These are phyloP conservation scores for Diachasma alloeum DNA, from an alignment of 1,140 invertebrate genomes.

Conservation along the genomic window DNA sequence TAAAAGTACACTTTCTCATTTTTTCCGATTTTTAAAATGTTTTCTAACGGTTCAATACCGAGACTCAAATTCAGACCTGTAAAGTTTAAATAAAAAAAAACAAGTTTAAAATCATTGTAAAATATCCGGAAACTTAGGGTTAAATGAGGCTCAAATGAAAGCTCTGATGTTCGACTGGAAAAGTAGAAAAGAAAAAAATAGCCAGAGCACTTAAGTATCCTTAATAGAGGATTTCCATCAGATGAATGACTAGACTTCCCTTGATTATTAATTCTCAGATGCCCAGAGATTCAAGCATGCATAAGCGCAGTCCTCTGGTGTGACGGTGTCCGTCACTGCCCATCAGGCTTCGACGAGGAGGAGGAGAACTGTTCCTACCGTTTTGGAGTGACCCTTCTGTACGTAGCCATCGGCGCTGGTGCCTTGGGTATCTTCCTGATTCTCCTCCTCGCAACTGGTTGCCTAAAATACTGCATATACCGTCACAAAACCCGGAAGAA, in stretches of 20 bases:
- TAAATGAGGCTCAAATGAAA: no score
- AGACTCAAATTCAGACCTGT: no score
- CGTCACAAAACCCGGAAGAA: slow-evolving; percentile 71
- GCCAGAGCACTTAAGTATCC: no score
- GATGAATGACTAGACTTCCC: neutral
- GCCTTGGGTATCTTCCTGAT: slow-evolving; percentile 65
- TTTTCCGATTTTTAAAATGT: no score
- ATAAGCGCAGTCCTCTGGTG: slow-evolving; percentile 78
- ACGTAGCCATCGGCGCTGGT: slow-evolving; percentile 71
- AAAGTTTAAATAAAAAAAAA: no score
- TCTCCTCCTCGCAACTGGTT: slow-evolving; percentile 69
- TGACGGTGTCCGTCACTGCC: slow-evolving; percentile 76
- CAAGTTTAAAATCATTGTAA: no score
- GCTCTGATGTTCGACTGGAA: no score
- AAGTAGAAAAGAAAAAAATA: no score
- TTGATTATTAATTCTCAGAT: slow-evolving; percentile 55
- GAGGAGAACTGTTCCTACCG: slow-evolving; percentile 76
- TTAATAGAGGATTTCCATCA: neutral
- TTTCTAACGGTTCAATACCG: no score
- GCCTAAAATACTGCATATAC: slow-evolving; percentile 70
- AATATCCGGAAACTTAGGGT: no score
- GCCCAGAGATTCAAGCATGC: slow-evolving; percentile 77
- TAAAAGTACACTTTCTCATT: no score
- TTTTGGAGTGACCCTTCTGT: slow-evolving; percentile 72
- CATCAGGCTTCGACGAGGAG: slow-evolving; percentile 78